Base-by-base conservation (phyloP, 2,113 vertebrate species). In the Myotis brandtii region DNA sequence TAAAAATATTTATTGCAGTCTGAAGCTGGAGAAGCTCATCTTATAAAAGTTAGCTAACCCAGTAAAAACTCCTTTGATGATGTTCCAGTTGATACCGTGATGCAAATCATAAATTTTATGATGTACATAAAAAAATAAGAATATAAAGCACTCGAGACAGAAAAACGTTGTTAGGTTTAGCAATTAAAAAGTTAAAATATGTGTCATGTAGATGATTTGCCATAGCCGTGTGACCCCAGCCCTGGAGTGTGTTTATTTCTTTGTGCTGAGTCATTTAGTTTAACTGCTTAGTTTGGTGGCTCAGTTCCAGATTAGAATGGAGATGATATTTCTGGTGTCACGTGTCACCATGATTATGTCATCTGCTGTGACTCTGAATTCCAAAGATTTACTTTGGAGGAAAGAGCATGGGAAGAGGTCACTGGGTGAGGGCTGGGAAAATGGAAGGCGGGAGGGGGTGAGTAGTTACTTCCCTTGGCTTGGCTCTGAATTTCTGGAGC, bases 41-140 rank as follows among this genome's bases (percentile, higher is more conserved):
- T 11, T 37, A 43, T 54, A 80, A 64, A 67, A 76, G 20, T 85
- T 62, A 93, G 50, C 16, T 50, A 84, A 69, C 2, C 50, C 67
- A 69, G 48, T 87, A 76, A 92, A 81, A 90, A 50, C 16, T 56
- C 34, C 48, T 52, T 77, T 75, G 46, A 69, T 73, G 32, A 40
- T 91, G 46, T 92, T 81, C 64, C 14, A 50, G 32, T 89, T 46
- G 27, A 72, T 56, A 80, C 46, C 9, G 82, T 46, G 14, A 81
- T 77, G 12, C 23, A 95, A 77, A 69, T 92, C 40, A 67, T 12
- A 21, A 66, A 54, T 73, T 91, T 96, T 84, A 37, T 93, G 79
- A 84, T 25, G 18, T 6, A 40, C 34, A 18, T 64, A 91, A 86
- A 86, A 86, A 87, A 88, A 34, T 37, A 46, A 79, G 32, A 85